A percentile compares a stretch with the other conserved stretches of the same genome.
Evolutionary conservation across 2,797 vertebrate species (phyloP).

Genomic region (Pipistrellus pygmaeus): DNA sequence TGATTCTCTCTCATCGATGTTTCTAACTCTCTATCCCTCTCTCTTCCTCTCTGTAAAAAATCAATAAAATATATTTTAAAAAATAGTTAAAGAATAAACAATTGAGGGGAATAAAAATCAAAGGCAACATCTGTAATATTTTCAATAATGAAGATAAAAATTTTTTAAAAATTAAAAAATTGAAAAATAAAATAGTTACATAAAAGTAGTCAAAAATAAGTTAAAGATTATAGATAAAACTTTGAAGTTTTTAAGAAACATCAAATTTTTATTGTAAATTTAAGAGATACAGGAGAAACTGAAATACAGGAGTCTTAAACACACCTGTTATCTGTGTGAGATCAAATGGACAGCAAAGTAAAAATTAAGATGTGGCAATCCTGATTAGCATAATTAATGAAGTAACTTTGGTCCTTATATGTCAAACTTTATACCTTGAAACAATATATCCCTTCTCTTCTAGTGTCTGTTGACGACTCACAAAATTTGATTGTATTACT

Average conservation of each 20-base stretch:
- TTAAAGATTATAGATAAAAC: neutral
- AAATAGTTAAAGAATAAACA: neutral
- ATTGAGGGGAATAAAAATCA: neutral
- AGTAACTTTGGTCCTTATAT: rapidly evolving
- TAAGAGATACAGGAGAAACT: neutral
- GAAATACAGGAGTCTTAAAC: neutral
- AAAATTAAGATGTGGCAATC: neutral
- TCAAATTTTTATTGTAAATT: neutral
- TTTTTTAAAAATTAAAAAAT: too few relatives aligned
- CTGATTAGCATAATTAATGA: neutral
- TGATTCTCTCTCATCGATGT: too few relatives aligned
- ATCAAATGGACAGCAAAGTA: neutral
- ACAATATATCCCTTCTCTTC: neutral
- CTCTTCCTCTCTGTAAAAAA: too few relatives aligned
- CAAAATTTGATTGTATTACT: neutral
- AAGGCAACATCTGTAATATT: too few relatives aligned
- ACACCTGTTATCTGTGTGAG: neutral
- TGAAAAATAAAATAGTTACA: neutral
- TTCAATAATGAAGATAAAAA: too few relatives aligned
- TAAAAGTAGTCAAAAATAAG: neutral
- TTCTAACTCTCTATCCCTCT: too few relatives aligned
- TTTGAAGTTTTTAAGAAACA: neutral
- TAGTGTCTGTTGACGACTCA: neutral
- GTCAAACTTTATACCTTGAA: neutral
- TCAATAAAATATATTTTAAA: too few relatives aligned